These are phyloP conservation scores for Nomada flava DNA, from an alignment of 2,888 invertebrate species.

Conservation along the genomic window DNA sequence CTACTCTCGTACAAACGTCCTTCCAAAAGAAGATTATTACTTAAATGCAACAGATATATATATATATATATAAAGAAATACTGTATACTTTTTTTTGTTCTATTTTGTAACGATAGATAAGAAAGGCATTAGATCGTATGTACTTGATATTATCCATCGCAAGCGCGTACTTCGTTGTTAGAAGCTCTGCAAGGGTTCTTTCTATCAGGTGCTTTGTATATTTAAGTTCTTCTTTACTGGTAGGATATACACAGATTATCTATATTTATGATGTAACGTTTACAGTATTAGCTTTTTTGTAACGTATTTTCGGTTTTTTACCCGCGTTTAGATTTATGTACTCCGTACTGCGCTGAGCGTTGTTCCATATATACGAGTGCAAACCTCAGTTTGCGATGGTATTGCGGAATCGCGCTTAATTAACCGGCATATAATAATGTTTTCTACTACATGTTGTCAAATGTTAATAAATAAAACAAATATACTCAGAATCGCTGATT, in stretches of 20 bases:
- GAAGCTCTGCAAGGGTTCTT: slow-evolving; percentile 5
- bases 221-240: slow-evolving; percentile 34
- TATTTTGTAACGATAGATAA: neutral
- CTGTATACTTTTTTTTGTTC: neutral
- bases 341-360: slow-evolving; percentile 16
- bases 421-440: slow-evolving; percentile 36
- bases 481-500: slow-evolving; percentile 15
- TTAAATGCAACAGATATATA: neutral
- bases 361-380: neutral
- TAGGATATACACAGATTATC: slow-evolving; percentile 28
- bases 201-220: slow-evolving; percentile 51
- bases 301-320: slow-evolving; percentile 37
- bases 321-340: slow-evolving; percentile 33
- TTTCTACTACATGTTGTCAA: slow-evolving; percentile 47
- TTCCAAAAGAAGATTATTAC: slow-evolving; percentile 8
- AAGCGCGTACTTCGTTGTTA: slow-evolving; percentile 6
- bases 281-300: slow-evolving; percentile 63
- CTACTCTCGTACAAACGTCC: slow-evolving; percentile 21
- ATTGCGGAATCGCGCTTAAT: slow-evolving; percentile 26
- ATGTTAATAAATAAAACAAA: slow-evolving; percentile 60
- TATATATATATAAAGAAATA: neutral
- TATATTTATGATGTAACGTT: slow-evolving; percentile 60
- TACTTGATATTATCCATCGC: neutral
- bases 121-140: slow-evolving; percentile 22
- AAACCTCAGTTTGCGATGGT: neutral